Percentiles rank a stretch among this genome's conserved stretches.
Evolutionary conservation across 2,113 vertebrate species (phyloP).

Genomic region (Oryzias curvinotus): DNA sequence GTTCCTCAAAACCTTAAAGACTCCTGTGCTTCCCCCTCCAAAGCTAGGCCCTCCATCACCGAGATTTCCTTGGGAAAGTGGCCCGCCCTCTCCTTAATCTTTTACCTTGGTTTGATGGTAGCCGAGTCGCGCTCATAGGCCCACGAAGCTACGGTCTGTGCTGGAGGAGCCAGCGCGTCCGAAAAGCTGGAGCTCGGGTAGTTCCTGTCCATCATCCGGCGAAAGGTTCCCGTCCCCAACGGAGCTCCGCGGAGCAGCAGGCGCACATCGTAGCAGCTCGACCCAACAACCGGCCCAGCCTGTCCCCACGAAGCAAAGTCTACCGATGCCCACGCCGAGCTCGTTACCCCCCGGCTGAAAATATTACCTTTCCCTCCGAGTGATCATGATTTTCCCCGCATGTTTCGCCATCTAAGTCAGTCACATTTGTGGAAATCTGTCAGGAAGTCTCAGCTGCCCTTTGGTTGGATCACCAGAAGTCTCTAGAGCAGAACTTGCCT

Average conservation of each 20-base stretch:
- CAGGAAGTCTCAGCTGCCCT: slow-evolving; percentile 18
- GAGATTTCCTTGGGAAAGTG: slow-evolving; percentile 77
- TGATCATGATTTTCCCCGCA: slow-evolving; percentile 35
- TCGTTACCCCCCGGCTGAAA: slow-evolving; percentile 26
- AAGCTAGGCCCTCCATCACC: slow-evolving; percentile 72
- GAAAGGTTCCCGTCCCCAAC: slow-evolving; percentile 70
- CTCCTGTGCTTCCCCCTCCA: not conserved
- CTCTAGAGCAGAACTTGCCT: not conserved
- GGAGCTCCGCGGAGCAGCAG: slow-evolving; percentile 73
- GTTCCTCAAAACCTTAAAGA: slow-evolving; percentile 8
- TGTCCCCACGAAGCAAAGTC: slow-evolving; percentile 44
- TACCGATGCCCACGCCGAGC: slow-evolving; percentile 9
- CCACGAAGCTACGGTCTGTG: slow-evolving; percentile 85
- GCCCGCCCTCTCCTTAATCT: slow-evolving; percentile 71
- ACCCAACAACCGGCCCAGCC: slow-evolving; percentile 36
- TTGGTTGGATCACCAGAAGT: slow-evolving; percentile 24
- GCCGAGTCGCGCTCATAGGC: slow-evolving; percentile 86
- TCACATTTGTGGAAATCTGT: slow-evolving; percentile 10
- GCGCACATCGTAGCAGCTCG: slow-evolving; percentile 72
- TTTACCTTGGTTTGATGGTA: slow-evolving; percentile 87
- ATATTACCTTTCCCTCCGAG: slow-evolving; percentile 15
- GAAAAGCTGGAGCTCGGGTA: slow-evolving; percentile 88
- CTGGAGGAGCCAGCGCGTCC: slow-evolving; percentile 82
- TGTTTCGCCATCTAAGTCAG: slow-evolving; percentile 42
- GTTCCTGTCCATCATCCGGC: slow-evolving; percentile 93